These are phyloP conservation scores for Erpetoichthys calabaricus DNA, from an alignment of 2,797 vertebrate species.

Conservation along the genomic window DNA sequence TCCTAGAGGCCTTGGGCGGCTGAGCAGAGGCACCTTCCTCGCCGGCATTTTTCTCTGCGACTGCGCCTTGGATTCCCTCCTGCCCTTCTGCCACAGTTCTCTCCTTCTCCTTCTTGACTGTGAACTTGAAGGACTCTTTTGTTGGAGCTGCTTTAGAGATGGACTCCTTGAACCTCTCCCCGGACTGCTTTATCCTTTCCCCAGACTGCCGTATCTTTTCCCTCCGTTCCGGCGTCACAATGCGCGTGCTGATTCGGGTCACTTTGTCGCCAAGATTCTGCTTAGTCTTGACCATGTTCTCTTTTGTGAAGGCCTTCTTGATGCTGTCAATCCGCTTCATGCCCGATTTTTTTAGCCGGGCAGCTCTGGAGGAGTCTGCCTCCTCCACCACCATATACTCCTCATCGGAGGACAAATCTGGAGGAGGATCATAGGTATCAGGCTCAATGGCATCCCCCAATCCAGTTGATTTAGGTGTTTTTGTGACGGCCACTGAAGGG, in stretches of 20 bases:
- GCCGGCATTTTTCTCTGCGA: slow-evolving; percentile 17
- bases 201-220: slow-evolving; percentile 63
- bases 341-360: slow-evolving; percentile 71
- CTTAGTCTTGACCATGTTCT: slow-evolving; percentile 80
- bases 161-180: slow-evolving; percentile 76
- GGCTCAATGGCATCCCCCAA: slow-evolving; percentile 48
- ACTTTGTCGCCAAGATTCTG: slow-evolving; percentile 79
- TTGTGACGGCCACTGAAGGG: slow-evolving; percentile 55
- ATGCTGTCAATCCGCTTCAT: slow-evolving; percentile 74
- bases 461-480: slow-evolving; percentile 39
- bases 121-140: slow-evolving; percentile 67
- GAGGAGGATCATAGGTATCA: slow-evolving; percentile 57
- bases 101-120: slow-evolving; percentile 73
- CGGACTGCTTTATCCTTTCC: slow-evolving; percentile 71
- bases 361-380: slow-evolving; percentile 48
- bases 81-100: slow-evolving; percentile 58
- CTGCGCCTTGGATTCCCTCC: slow-evolving; percentile 56
- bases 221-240: slow-evolving; percentile 75
- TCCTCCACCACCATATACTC: slow-evolving; percentile 82
- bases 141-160: slow-evolving; percentile 75
- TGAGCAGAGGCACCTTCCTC: slow-evolving; percentile 47
- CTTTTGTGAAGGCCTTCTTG: slow-evolving; percentile 87
- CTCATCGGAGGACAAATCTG: slow-evolving; percentile 83
- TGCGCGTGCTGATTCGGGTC: slow-evolving; percentile 76
- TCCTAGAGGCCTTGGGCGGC: slow-evolving; percentile 54